Evolutionary conservation across 1,140 invertebrate genomes (phyloP), one percentile per base, ranked within the genome.

Genomic region (Adoxophyes honmai): DNA sequence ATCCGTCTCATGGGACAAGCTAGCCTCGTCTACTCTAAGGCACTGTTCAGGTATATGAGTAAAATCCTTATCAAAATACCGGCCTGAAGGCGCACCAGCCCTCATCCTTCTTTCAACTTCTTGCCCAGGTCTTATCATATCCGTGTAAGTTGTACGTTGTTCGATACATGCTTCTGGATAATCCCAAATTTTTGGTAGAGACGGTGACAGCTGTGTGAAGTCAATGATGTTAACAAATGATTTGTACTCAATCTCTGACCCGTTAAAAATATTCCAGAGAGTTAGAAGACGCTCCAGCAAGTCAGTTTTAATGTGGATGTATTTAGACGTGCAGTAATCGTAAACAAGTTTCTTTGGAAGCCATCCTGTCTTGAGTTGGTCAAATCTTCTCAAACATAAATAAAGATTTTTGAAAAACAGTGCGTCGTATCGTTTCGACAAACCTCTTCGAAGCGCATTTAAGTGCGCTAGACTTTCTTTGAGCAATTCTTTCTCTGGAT

Each of bases 371-470:
- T 60, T 55, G 7, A 60, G 60, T 59, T 68, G 69, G 66, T 88
- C 85, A 16, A 68, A 70, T 68, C 70, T 75, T 57, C 71, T 55
- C 5, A 76, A 51, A 39, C 42, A 62, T 52, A 76, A 66, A 21
- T 76, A 75, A 5, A 80, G 67, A 3, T 69, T 62, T n/a, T 58
- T 35, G 9, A 84, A 68, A 57, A 83, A 82, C 0, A 53, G 56
- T 1, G 44, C 33, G 18, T 63, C 38, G 33, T 59, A 59, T 14
- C 60, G 55, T 55, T 73, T 72, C 18, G 73, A 72, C 34, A 84
- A 60, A 60, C 44, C 52, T 42, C 57, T 67, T 44, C 78, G 67
- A 7, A 86, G 18, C 42, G 73, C 70, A 57, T 84, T 86, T 28
- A 87, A 60, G 14, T 70, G 62, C 1, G 28, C 54, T 0, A 89